Evolutionary conservation across 2,113 vertebrate species (phyloP), one percentile per base, ranked within the genome.

Genomic region (Atlantisia rogersi): DNA sequence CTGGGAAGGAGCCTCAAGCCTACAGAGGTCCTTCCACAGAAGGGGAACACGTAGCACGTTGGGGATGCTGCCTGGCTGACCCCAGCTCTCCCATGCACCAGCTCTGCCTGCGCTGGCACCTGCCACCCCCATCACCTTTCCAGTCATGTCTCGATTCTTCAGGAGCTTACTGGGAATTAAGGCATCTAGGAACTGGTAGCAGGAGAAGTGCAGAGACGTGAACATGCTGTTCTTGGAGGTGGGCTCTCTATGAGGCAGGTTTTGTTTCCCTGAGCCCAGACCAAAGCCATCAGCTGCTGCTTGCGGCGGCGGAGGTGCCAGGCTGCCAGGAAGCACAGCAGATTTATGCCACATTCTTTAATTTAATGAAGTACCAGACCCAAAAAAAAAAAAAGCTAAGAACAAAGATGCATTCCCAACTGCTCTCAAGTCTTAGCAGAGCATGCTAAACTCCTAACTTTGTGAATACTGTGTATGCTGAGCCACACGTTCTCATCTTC

Each of bases 41-140:
- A 35, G 29, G 24, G 56, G 42, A 67, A 2, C 3, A 2, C 5
- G 1, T 4, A 9, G 39, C 53, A 17, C 1, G 1, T 5, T 6
- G 25, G 9, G 13, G 31, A 21, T 19, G 12, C 63, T 69, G 48
- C 62, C 60, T 22, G 25, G 12, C 40, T 74, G 80, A 25, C 29
- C 37, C 24, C 40, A 9, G 39, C 67, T 53, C 26, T 90, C 11
- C 50, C 2, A 0, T 16, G 12, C 37, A 37, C 24, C 40, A 9
- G 39, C 28, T 55, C 70, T 48, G 40, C 32, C 58, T 28, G 60
- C 1, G 4, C 63, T 71, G 70, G 29, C 82, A 53, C 0, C 0
- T 6, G 9, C 40, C 8, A 10, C 3, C 21, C 22, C 52, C 73
- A 63, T 9, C 1, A 0, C 19, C 31, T 2, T n/a, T 32, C 25